phyloP scores from a whole-genome alignment of 2,888 invertebrate species.

The Eumacrocentrus americanus region DNA sequence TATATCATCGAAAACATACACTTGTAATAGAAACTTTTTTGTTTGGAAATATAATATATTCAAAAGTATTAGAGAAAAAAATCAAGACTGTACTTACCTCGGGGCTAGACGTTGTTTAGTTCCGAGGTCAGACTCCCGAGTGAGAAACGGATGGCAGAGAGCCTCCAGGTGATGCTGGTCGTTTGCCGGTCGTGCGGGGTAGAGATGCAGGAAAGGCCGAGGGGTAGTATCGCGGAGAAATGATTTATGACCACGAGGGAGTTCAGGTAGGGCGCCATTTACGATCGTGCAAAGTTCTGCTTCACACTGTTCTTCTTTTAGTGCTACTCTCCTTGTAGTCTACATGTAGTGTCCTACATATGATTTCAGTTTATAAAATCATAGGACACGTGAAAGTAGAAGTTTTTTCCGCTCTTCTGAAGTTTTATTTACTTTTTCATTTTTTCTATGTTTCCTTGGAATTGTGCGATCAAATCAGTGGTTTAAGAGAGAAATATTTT shows the following conservation, averaged over 20 bases:
- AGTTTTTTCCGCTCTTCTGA: not conserved
- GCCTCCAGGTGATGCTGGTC: slow-evolving; percentile 57
- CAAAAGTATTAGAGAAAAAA: not conserved
- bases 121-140: slow-evolving; percentile 34
- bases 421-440: not conserved
- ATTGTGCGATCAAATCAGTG: too few relatives aligned
- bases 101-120: slow-evolving; percentile 28
- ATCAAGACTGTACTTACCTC: slow-evolving; percentile 23
- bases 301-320: slow-evolving; percentile 34
- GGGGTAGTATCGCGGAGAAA: slow-evolving; percentile 55
- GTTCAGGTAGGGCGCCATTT: slow-evolving; percentile 57
- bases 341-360: slow-evolving; percentile 13
- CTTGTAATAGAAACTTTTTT: not conserved
- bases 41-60: not conserved
- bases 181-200: slow-evolving; percentile 49
- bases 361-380: slow-evolving; percentile 35
- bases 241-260: slow-evolving; percentile 58
- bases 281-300: slow-evolving; percentile 35
- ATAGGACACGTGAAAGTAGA: slow-evolving; percentile 27
- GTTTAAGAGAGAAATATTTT: too few relatives aligned
- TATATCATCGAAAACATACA: not conserved
- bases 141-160: slow-evolving; percentile 34
- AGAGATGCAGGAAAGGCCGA: slow-evolving; percentile 49
- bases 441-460: not conserved
- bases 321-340: slow-evolving; percentile 12